phyloP scores from a whole-genome alignment of 35 echinoderm and acorn worm species.

The Eucidaris tribuloides region DNA sequence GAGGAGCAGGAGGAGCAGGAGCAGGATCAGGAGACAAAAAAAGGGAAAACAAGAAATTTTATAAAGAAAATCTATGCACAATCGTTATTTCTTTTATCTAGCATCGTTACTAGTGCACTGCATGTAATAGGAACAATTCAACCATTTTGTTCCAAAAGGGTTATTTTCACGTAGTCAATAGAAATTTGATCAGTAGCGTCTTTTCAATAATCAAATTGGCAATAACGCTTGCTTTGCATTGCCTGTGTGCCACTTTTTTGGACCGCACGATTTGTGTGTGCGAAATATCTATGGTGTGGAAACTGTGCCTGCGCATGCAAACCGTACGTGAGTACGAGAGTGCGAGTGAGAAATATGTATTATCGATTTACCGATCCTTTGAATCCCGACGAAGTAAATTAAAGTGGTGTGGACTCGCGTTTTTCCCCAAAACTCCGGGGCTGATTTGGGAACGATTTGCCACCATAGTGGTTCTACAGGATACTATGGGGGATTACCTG shows the following conservation, averaged over 20 bases:
- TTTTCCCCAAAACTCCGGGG: slow-evolving; percentile 21
- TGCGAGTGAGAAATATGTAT: background rate
- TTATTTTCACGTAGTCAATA: too few relatives aligned
- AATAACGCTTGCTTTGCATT: background rate
- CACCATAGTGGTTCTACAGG: slow-evolving; percentile 67
- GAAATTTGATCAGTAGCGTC: too few relatives aligned
- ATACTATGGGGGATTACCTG: slow-evolving; percentile 64
- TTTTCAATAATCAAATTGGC: slow-evolving; percentile 10
- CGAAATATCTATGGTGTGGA: background rate
- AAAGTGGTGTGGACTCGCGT: background rate
- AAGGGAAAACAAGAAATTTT: too few relatives aligned
- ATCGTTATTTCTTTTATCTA: too few relatives aligned
- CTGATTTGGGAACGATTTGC: slow-evolving; percentile 17
- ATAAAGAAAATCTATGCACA: too few relatives aligned
- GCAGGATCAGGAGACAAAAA: too few relatives aligned
- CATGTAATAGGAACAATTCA: too few relatives aligned
- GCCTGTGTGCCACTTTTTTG: background rate
- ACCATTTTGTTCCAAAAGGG: too few relatives aligned
- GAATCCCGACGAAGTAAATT: background rate
- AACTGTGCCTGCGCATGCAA: background rate
- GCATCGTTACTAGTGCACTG: too few relatives aligned
- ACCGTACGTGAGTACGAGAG: background rate
- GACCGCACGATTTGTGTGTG: background rate
- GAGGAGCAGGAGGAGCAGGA: too few relatives aligned
- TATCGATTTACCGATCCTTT: background rate